phyloP scores from a whole-genome alignment of 2,888 invertebrate species.

The Plutella xylostella region DNA sequence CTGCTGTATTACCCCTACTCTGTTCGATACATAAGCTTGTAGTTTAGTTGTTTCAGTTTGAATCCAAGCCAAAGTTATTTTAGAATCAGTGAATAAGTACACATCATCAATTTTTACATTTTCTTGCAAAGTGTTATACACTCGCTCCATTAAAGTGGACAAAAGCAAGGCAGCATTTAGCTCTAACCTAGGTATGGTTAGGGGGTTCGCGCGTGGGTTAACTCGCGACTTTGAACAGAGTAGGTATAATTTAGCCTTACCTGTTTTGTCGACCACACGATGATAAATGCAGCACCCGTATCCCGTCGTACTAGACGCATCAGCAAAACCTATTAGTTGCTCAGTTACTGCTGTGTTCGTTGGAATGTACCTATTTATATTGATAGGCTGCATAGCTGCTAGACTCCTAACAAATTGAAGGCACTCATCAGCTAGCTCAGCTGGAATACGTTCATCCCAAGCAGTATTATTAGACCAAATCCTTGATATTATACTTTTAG shows the following conservation, averaged over 20 bases:
- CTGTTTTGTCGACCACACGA: slow-evolving; percentile 7
- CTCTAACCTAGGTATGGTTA: slow-evolving; percentile 16
- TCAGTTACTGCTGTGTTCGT: neutral
- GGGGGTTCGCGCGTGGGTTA: slow-evolving; percentile 1
- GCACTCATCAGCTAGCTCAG: slow-evolving; percentile 8
- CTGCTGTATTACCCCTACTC: slow-evolving; percentile 14
- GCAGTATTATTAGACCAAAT: slow-evolving; percentile 10
- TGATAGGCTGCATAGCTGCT: slow-evolving; percentile 10
- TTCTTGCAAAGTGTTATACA: slow-evolving; percentile 9
- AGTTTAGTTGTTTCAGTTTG: slow-evolving; percentile 11
- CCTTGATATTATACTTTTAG: slow-evolving; percentile 13
- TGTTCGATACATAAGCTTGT: slow-evolving; percentile 18
- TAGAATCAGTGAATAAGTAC: slow-evolving; percentile 16
- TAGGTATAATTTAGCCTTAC: slow-evolving; percentile 10
- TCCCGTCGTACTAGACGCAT: slow-evolving; percentile 13
- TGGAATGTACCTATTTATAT: neutral
- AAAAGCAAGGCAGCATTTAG: slow-evolving; percentile 17
- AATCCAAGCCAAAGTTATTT: slow-evolving; percentile 20
- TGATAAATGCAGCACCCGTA: slow-evolving; percentile 18
- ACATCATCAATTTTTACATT: slow-evolving; percentile 11
- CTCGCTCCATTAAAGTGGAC: slow-evolving; percentile 10
- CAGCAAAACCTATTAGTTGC: slow-evolving; percentile 15
- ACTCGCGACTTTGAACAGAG: slow-evolving; percentile 17
- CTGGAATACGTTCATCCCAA: slow-evolving; percentile 11
- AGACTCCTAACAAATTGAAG: slow-evolving; percentile 10